A percentile compares a stretch with the other conserved stretches of the same genome.
Evolutionary conservation across 2,888 invertebrate species (phyloP).

Genomic region (Cerastis leucographa): DNA sequence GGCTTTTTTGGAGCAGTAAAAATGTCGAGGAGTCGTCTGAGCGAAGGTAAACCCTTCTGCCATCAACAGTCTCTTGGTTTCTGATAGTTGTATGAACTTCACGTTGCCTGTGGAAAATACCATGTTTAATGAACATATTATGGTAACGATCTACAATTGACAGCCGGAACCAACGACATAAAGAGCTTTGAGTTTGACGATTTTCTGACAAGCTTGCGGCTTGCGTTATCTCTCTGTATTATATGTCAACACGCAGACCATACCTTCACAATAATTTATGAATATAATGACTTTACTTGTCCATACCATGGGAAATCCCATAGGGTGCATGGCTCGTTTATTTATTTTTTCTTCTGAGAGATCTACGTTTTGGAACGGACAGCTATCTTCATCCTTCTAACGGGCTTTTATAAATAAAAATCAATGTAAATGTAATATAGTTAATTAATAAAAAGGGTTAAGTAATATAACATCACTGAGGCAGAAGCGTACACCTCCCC

Average conservation of each 20-base stretch:
- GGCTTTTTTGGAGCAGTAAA: constrained; percentile 79
- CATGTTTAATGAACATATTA: background rate
- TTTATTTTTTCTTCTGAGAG: background rate
- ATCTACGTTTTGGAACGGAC: background rate
- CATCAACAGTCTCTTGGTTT: constrained; percentile 75
- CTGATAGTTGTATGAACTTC: constrained; percentile 70
- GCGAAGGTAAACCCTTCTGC: constrained; percentile 77
- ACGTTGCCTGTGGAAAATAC: constrained; percentile 64
- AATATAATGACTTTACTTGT: background rate
- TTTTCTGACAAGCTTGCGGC: background rate
- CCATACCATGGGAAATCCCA: background rate
- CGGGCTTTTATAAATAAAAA: background rate
- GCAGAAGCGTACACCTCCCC: background rate
- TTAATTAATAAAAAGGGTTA: background rate
- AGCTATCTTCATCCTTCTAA: background rate
- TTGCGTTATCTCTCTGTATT: no score
- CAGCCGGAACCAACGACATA: no score
- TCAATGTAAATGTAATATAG: background rate
- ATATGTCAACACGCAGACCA: no score
- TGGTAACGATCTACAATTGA: background rate
- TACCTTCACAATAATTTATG: background rate
- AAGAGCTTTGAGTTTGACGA: background rate
- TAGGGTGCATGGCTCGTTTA: background rate
- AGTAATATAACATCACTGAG: background rate
- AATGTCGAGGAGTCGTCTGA: constrained; percentile 70